These are phyloP conservation scores for Drosophila koepferae DNA, from an alignment of 2,888 invertebrate species.

Conservation along the genomic window DNA sequence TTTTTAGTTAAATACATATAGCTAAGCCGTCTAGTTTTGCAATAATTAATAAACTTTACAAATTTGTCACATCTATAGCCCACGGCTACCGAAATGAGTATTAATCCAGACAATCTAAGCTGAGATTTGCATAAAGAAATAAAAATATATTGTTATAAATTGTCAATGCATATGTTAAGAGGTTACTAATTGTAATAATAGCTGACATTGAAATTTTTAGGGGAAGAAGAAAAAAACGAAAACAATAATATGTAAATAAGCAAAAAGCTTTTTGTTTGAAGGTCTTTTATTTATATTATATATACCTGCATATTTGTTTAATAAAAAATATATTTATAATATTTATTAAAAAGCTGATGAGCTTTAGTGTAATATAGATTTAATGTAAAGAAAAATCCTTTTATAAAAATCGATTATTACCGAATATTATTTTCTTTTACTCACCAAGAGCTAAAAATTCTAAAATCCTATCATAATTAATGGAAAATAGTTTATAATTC, in stretches of 20 bases:
- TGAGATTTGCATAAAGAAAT: constrained; percentile 6
- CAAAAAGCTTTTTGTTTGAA: background rate
- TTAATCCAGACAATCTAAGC: background rate
- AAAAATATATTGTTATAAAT: background rate
- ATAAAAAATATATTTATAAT: too few relatives aligned
- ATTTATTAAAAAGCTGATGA: too few relatives aligned
- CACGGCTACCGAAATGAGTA: background rate
- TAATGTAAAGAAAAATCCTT: too few relatives aligned
- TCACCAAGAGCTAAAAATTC: too few relatives aligned
- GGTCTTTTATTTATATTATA: background rate
- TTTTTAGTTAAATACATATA: background rate
- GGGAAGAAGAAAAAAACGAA: background rate
- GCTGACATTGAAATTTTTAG: constrained; percentile 2
- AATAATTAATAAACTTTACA: background rate
- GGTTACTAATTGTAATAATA: background rate
- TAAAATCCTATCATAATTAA: too few relatives aligned
- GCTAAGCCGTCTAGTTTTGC: background rate
- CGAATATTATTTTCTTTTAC: too few relatives aligned
- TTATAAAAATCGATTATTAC: too few relatives aligned
- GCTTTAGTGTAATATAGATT: too few relatives aligned
- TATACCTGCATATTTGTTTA: background rate
- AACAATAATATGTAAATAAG: background rate
- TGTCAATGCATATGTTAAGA: background rate
- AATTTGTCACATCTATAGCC: background rate
- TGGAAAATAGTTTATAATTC: constrained; percentile 2